Base-by-base conservation (phyloP, 2,888 invertebrate species). In the Euproctis similis region DNA sequence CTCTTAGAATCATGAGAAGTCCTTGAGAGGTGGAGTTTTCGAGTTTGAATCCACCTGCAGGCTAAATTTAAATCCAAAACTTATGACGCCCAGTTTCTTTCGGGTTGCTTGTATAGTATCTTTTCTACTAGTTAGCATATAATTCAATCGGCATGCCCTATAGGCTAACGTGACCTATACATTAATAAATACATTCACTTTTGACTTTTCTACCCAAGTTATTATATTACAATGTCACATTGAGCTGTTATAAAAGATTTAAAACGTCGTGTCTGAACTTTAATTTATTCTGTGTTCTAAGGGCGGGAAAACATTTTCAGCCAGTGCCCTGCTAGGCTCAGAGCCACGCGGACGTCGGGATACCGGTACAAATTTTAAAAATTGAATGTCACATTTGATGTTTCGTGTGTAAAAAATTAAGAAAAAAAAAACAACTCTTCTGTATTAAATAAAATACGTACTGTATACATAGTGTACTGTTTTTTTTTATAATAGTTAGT, bases 261-360 rank as follows among this genome's bases (percentile, higher is more conserved):
- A 37, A 40, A 40, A 39, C 44, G 48, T 48, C 53, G 35, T 43
- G 38, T 54, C 56, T 59, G 42, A 43, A 30, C 41, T 36, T 26
- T 34, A 30, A 47, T 38, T 38, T 67, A 57, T 42, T 69, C 69
- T 66, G 42, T 61, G 63, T 37, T 43, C 46, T 8, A 47, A 68
- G 71, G 73, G 72, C 68, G 71, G 69, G 74, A 72, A 72, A 69
- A 51, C 47, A 44, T 60, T 65, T 59, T 47, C 59, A 55, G 34
- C 39, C 48, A 78, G 78, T 78, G 58, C 62, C 55, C 65, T 59
- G 57, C 54, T 44, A 53, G 62, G 62, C 63, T 46, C 53, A 57
- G 57, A 52, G 64, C 59, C 46, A 51, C 31, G 45, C 53, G 61
- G 70, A 57, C 63, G 71, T 48, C 48, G 12, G 36, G 40, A 36